A percentile compares a stretch with the other conserved stretches of the same genome.
These are phyloP conservation scores for Lampris incognitus DNA, from an alignment of 2,113 vertebrate genomes.

Conservation along the genomic window DNA sequence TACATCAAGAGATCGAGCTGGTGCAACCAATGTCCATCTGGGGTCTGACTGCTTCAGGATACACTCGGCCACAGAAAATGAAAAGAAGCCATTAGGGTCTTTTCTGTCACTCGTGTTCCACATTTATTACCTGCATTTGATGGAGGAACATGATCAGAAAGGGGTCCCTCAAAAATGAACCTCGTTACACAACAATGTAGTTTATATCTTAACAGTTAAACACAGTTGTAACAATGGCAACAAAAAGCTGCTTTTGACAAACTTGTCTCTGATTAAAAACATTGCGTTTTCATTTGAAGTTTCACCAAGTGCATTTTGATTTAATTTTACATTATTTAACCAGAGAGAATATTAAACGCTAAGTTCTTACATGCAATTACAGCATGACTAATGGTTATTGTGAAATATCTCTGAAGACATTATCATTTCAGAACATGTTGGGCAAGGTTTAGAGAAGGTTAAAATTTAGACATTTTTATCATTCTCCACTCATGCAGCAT, in stretches of 20 bases:
- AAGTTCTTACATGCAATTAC: background rate
- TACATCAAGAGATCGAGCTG: conserved; percentile 41
- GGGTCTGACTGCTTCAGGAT: conserved; percentile 19
- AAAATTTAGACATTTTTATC: background rate
- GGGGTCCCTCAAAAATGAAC: background rate
- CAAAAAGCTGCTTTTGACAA: background rate
- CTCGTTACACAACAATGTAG: background rate
- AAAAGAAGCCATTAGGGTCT: conserved; percentile 1
- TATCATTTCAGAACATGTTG: no score
- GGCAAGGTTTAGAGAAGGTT: no score
- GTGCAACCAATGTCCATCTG: background rate
- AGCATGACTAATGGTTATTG: no score
- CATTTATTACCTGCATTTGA: conserved; percentile 1
- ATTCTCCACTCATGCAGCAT: background rate
- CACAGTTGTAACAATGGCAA: background rate
- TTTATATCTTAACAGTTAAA: background rate
- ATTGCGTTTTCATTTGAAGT: no score
- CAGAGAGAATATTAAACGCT: background rate
- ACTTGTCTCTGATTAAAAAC: no score
- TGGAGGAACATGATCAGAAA: conserved; percentile 23
- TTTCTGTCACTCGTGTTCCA: conserved; percentile 1
- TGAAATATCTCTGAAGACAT: no score
- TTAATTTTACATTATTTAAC: no score
- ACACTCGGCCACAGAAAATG: conserved; percentile 26
- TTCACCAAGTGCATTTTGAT: no score